These are phyloP conservation scores for Dendrocincla tyrannina DNA, from an alignment of 2,797 vertebrate species.

Conservation along the genomic window DNA sequence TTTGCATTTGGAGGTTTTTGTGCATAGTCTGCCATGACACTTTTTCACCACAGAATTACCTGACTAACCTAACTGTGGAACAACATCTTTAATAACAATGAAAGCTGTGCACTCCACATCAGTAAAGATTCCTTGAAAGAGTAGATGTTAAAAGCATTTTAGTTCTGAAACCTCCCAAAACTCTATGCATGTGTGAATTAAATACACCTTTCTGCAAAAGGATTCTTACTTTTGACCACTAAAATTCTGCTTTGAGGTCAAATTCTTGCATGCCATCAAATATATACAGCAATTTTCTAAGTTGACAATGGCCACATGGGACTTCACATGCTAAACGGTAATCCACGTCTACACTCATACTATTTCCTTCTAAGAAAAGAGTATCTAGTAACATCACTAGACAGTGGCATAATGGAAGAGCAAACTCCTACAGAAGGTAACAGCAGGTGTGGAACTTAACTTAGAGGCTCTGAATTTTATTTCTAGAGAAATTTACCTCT, in stretches of 20 bases:
- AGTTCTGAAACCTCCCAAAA: neutral
- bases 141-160: neutral
- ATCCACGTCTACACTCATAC: fast-evolving
- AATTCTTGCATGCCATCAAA: neutral
- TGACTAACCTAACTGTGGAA: neutral
- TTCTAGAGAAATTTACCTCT: neutral
- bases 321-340: neutral
- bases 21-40: neutral
- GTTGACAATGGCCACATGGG: neutral
- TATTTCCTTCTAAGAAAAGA: neutral
- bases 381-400: neutral
- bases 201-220: neutral
- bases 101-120: neutral
- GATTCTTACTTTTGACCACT: neutral
- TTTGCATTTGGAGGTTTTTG: neutral
- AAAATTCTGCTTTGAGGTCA: neutral
- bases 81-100: neutral
- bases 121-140: neutral
- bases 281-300: neutral
- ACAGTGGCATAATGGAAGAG: neutral
- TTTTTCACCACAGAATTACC: neutral
- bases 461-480: neutral
- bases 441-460: neutral
- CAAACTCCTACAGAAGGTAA: neutral
- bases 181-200: neutral